A percentile compares a stretch with the other conserved stretches of the same genome.
Conservation (phyloP, 2,797 vertebrate genomes). For the Podarcis siculus region DNA sequence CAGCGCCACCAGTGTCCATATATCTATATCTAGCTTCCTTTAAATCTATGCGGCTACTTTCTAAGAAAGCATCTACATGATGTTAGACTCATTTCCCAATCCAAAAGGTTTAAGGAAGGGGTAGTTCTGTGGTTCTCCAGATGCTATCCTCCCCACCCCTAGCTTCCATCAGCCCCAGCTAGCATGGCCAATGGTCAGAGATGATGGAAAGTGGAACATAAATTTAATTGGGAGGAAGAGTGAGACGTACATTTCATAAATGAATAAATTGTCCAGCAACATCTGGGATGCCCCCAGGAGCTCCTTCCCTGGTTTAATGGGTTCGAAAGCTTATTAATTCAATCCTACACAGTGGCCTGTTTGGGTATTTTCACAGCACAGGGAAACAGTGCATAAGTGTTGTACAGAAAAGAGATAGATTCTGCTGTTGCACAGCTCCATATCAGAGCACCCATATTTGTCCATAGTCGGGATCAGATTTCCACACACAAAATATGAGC, state of each 20-base stretch:
- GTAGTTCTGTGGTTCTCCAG: no score
- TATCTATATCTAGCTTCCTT: neutral
- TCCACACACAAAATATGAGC: neutral
- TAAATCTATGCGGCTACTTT: neutral
- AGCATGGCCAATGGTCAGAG: no score
- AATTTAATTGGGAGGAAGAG: no score
- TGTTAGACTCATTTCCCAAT: neutral
- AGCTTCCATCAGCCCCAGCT: no score
- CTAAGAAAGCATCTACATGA: neutral
- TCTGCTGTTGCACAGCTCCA: neutral
- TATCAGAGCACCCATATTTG: neutral
- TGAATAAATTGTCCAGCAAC: no score
- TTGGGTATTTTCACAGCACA: neutral
- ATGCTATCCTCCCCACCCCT: no score
- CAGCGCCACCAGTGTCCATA: no score
- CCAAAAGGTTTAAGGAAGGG: neutral
- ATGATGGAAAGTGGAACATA: no score
- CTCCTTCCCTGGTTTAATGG: neutral
- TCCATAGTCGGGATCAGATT: neutral
- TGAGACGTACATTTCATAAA: no score
- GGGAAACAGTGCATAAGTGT: neutral
- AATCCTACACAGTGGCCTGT: neutral
- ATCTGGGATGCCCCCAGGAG: no score
- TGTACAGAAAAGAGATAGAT: neutral
- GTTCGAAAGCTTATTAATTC: neutral